These are phyloP conservation scores for Formica exsecta DNA, from an alignment of 1,140 invertebrate species.

Conservation along the genomic window DNA sequence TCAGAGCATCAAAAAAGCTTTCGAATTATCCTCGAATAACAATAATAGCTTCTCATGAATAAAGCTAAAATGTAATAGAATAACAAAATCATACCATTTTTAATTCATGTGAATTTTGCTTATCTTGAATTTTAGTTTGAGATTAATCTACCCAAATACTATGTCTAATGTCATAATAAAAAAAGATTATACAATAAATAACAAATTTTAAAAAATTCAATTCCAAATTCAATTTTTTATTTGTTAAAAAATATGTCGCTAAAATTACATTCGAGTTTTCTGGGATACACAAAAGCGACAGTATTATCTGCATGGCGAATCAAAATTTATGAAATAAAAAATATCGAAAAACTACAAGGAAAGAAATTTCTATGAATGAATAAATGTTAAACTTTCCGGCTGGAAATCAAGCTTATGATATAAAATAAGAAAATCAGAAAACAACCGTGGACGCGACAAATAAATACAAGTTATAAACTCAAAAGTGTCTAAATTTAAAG, in stretches of 20 bases:
- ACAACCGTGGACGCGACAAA: not conserved
- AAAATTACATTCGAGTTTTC: not conserved
- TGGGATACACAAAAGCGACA: not conserved
- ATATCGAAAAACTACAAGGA: not conserved
- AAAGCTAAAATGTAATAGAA: not conserved
- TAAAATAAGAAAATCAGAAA: constrained; percentile 27
- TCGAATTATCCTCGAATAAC: not conserved
- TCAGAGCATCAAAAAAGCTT: not conserved
- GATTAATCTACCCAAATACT: too few species aligned
- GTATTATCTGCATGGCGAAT: not conserved
- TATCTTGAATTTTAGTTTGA: too few species aligned
- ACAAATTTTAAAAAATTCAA: not conserved
- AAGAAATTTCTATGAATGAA: constrained; percentile 22
- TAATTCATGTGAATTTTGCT: too few species aligned
- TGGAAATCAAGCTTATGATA: constrained; percentile 8
- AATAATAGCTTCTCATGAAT: too few species aligned
- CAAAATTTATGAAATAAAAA: not conserved
- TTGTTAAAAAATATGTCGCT: not conserved
- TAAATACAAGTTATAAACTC: not conserved
- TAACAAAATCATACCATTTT: not conserved
- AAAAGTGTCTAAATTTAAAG: not conserved
- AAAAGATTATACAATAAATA: too few species aligned
- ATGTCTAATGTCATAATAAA: not conserved
- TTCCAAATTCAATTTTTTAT: not conserved
- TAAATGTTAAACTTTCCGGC: not conserved